A percentile compares a stretch with the other conserved stretches of the same genome.
phyloP scores from a whole-genome alignment of 2,113 vertebrate species.

The Nothocercus nigrocapillus region DNA sequence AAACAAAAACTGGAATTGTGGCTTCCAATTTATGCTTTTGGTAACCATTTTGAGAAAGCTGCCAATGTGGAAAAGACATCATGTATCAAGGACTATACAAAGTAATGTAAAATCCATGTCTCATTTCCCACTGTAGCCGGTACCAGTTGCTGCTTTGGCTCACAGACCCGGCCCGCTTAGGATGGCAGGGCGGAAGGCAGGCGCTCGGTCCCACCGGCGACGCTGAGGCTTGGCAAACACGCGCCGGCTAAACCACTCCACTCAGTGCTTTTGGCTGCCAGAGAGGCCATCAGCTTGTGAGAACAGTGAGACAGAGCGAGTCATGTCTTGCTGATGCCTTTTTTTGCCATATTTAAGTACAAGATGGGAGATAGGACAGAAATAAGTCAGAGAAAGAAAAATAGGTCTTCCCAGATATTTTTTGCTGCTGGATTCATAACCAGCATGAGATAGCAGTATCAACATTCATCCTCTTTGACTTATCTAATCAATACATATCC shows the following conservation, averaged over 20 bases:
- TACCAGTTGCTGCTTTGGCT: background rate
- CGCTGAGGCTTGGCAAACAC: background rate
- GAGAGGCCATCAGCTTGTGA: background rate
- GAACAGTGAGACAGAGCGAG: background rate
- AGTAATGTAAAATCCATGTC: background rate
- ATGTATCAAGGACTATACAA: background rate
- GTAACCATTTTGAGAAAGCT: too few species aligned
- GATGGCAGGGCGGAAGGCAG: background rate
- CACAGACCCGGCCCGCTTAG: background rate
- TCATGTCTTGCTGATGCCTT: background rate
- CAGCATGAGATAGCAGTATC: fast-evolving
- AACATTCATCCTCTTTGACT: background rate
- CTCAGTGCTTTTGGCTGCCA: background rate
- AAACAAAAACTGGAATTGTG: too few species aligned
- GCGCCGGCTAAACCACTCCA: background rate
- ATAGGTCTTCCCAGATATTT: background rate
- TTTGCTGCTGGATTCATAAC: background rate
- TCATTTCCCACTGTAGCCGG: background rate
- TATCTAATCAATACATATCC: background rate
- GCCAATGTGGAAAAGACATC: background rate
- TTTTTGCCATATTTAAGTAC: background rate
- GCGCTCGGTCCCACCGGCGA: background rate
- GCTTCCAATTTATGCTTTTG: too few species aligned
- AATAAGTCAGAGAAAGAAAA: background rate
- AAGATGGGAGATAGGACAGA: background rate